phyloP scores from a whole-genome alignment of 2,888 invertebrate species.

The Dicyrtoma fusca region DNA sequence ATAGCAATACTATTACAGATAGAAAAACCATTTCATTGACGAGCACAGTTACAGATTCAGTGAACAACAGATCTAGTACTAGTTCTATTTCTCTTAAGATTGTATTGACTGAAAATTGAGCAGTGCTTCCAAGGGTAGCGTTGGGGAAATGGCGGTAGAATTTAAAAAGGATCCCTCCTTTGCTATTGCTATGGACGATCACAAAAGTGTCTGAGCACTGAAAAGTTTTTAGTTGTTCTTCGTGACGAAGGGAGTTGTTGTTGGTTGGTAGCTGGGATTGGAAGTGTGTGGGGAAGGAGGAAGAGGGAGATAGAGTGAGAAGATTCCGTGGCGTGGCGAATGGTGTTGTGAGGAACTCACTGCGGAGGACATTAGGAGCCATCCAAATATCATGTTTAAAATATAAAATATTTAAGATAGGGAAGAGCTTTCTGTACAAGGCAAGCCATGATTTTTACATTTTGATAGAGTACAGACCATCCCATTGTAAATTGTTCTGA shows the following conservation, averaged over 20 bases:
- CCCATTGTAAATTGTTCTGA: too few relatives aligned
- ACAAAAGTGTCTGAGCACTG: neutral
- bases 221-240: neutral
- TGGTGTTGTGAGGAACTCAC: constrained; percentile 9
- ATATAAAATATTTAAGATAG: neutral
- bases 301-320: constrained; percentile 20
- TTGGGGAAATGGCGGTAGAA: neutral
- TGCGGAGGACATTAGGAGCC: neutral
- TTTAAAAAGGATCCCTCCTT: neutral
- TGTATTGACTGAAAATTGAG: too few relatives aligned
- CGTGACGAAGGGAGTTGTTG: too few relatives aligned
- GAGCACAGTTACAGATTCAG: too few relatives aligned
- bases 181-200: too few relatives aligned
- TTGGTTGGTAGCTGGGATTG: neutral
- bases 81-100: too few relatives aligned
- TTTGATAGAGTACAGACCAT: too few relatives aligned
- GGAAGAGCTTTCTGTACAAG: too few relatives aligned
- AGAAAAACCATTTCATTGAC: too few relatives aligned
- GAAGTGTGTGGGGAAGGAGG: neutral
- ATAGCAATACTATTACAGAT: too few relatives aligned
- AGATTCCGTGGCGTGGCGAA: constrained; percentile 15
- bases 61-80: too few relatives aligned
- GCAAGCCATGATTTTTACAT: too few relatives aligned
- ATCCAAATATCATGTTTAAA: neutral
- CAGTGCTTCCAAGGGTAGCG: neutral